phyloP scores from a whole-genome alignment of 2,797 vertebrate species.

The Spinus pinus region DNA sequence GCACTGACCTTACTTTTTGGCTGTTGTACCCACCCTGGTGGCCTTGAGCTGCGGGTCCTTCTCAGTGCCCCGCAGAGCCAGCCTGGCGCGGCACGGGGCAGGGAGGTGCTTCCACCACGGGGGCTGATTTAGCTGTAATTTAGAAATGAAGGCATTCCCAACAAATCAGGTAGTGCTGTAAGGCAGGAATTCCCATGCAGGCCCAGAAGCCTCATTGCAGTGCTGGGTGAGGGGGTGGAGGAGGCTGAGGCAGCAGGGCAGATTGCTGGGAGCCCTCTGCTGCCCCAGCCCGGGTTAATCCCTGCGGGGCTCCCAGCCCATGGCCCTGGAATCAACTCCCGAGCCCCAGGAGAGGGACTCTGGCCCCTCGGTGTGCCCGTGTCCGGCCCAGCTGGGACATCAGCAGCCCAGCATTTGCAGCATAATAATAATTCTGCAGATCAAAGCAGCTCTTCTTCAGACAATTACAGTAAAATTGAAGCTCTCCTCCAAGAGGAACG shows the following conservation, averaged over 20 bases:
- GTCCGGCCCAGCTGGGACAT: conserved; percentile 72
- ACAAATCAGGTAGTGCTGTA: accelerated
- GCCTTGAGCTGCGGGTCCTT: no score
- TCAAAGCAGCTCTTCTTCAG: conserved; percentile 80
- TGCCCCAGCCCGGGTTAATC: not conserved
- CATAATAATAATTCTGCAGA: conserved; percentile 75
- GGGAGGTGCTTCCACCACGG: accelerated
- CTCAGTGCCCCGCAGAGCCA: accelerated
- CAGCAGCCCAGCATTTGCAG: conserved; percentile 60
- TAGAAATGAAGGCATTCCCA: not conserved
- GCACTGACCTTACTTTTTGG: not conserved
- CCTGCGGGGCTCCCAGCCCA: not conserved
- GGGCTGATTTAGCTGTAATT: not conserved
- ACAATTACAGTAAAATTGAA: conserved; percentile 82
- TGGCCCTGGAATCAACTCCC: accelerated
- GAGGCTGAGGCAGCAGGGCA: not conserved
- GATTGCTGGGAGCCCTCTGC: not conserved
- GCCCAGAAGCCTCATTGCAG: not conserved
- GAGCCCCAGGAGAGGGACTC: not conserved
- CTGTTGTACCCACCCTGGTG: not conserved
- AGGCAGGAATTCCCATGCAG: accelerated
- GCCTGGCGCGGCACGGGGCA: accelerated
- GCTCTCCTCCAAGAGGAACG: conserved; percentile 75
- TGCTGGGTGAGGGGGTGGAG: accelerated
- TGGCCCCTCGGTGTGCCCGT: not conserved